These are phyloP conservation scores for Amphimallon solstitiale DNA, from an alignment of 2,888 invertebrate genomes.

Conservation along the genomic window DNA sequence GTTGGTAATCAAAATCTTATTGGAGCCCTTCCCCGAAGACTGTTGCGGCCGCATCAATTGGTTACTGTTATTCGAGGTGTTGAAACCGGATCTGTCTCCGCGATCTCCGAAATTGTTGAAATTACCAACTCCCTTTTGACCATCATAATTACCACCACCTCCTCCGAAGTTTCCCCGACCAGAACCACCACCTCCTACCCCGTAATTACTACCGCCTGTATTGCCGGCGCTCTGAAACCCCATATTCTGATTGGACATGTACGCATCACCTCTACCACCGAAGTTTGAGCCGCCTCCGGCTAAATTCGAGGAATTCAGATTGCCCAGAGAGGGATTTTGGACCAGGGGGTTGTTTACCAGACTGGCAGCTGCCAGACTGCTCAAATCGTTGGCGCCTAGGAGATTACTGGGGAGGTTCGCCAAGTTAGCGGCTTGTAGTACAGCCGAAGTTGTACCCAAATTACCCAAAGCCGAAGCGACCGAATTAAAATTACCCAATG, in stretches of 20 bases:
- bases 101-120: constrained; percentile 24
- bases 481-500: constrained; percentile 67
- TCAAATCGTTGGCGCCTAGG: constrained; percentile 54
- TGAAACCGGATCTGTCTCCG: constrained; percentile 20
- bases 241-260: constrained; percentile 27
- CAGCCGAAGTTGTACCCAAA: constrained; percentile 55
- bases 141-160: constrained; percentile 43
- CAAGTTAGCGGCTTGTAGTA: constrained; percentile 62
- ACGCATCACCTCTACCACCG: constrained; percentile 32
- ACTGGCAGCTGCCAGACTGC: constrained; percentile 54
- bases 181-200: constrained; percentile 53
- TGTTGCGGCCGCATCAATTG: constrained; percentile 11
- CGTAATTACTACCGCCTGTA: constrained; percentile 56
- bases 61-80: constrained; percentile 23
- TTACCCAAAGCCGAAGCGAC: constrained; percentile 60
- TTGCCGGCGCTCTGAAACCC: constrained; percentile 35
- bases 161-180: constrained; percentile 39
- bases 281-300: constrained; percentile 52
- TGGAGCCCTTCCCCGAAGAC: constrained; percentile 44
- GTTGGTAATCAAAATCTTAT: constrained; percentile 57
- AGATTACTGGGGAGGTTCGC: constrained; percentile 57
- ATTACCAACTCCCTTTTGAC: constrained; percentile 24
- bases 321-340: constrained; percentile 56
- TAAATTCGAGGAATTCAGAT: constrained; percentile 59
- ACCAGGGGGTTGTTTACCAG: constrained; percentile 55